Evolutionary conservation across 2,113 vertebrate species (phyloP).

Genomic region (Dasyornis broadbenti): DNA sequence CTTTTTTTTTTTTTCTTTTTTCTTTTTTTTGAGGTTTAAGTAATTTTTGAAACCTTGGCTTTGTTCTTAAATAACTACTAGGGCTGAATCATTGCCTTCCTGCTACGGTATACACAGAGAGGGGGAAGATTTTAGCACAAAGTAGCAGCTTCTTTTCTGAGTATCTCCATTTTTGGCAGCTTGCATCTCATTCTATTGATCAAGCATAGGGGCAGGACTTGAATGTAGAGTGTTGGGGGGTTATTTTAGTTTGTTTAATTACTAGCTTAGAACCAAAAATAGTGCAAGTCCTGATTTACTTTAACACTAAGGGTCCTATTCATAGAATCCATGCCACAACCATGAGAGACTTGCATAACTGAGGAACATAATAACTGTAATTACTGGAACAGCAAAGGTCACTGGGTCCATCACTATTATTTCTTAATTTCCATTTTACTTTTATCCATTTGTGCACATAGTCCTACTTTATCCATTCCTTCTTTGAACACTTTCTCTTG

Average conservation of each 20-base stretch:
- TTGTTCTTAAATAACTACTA: not conserved
- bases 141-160: not conserved
- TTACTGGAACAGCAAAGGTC: slow-evolving; percentile 13
- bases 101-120: not conserved
- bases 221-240: not conserved
- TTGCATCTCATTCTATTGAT: slow-evolving; percentile 32
- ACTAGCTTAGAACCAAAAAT: slow-evolving; percentile 64
- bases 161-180: slow-evolving; percentile 12
- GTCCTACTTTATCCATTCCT: not conserved
- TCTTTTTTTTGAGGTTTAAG: not conserved
- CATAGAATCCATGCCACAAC: slow-evolving; percentile 14
- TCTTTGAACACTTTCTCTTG: not conserved
- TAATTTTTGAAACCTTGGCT: not conserved
- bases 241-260: slow-evolving; percentile 64
- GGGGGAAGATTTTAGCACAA: not conserved
- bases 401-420: not conserved
- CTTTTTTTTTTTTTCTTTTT: not conserved
- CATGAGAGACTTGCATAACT: slow-evolving; percentile 26
- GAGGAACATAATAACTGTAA: slow-evolving; percentile 28
- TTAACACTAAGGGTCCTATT: slow-evolving; percentile 32
- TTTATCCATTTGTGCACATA: not conserved
- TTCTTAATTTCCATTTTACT: slow-evolving; percentile 23
- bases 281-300: slow-evolving; percentile 40
- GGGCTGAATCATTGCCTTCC: not conserved
- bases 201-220: not conserved